These are phyloP conservation scores for Ochotona curzoniae DNA, from an alignment of 2,113 vertebrate species.

Conservation along the genomic window DNA sequence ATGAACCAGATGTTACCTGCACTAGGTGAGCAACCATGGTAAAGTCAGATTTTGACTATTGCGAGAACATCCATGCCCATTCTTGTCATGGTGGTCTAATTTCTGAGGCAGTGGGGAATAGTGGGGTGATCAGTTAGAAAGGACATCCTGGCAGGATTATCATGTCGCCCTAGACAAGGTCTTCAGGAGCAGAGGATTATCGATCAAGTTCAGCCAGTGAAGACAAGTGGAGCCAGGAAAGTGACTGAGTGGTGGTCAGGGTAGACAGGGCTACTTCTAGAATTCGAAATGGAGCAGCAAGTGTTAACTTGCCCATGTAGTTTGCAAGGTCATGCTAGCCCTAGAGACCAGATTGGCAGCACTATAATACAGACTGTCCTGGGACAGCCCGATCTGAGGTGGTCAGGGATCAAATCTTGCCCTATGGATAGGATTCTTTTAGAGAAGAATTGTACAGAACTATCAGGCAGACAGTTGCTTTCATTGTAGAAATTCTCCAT, in stretches of 20 bases:
- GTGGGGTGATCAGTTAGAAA: no score
- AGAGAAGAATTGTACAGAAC: no score
- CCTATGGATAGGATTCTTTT: no score
- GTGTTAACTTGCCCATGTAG: fast-evolving
- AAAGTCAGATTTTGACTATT: neutral
- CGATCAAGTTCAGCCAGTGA: neutral
- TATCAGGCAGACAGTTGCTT: no score
- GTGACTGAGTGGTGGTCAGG: neutral
- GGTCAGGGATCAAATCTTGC: no score
- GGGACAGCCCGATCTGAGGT: no score
- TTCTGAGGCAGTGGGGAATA: no score
- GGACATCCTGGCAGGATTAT: neutral
- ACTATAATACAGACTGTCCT: no score
- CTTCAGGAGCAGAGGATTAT: neutral
- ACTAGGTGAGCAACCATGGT: neutral
- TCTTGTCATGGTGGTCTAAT: neutral
- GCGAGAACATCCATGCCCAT: neutral
- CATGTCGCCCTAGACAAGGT: no score
- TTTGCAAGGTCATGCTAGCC: fast-evolving
- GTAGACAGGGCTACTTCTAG: neutral
- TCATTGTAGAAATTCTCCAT: no score
- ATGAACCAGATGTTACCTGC: neutral
- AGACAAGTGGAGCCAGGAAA: no score
- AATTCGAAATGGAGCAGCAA: neutral
- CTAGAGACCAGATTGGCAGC: neutral